Base-by-base conservation (phyloP, 2,888 invertebrate genomes). In the Sphaeridia pumilis region DNA sequence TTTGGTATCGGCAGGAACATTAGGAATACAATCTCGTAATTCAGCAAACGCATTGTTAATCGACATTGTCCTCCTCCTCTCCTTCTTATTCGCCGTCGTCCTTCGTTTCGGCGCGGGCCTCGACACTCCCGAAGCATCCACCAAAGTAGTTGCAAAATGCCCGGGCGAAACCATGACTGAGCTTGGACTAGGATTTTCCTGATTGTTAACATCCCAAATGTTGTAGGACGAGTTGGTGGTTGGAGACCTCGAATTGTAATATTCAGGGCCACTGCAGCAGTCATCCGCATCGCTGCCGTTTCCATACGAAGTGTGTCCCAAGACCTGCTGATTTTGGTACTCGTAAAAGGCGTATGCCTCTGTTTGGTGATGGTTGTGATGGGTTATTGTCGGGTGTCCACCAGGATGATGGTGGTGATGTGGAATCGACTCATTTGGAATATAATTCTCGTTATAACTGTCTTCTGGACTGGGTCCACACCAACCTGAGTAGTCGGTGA, bases 11-110 rank as follows among this genome's bases (percentile, higher is more conserved):
- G 87, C 83, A 0, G 94, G 94, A 1, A 95, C 93, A 68, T 94
- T 93, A 0, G 95, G 95, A 66, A 95, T 95, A 70, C 92, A 88
- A 59, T 92, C 90, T 14, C 94, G 73, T 1, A 95, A 74, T 67
- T 89, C 87, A 0, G 89, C 84, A 70, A 94, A 95, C 0, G 94
- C 94, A 47, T 87, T 89, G 72, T 95, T 95, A 59, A 95, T 95
- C 64, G 87, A 89, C 69, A 88, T 86, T 0, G 94, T 95, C 48
- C 94, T 75, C 60, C 92, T 73, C 10, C 94, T 71, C 69, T 95
- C 94, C 70, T 95, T 95, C 72, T 90, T 90, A 71, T 94, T 94
- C 20, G 93, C 93, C 1, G 92, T 90, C 58, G 83, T 86, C 52
- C 90, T 72, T 51, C 87, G 74, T 68, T 88, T 89, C n/a, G 84